Evolutionary conservation across 2,888 invertebrate genomes (phyloP).

Genomic region (Ramazzottius varieornatus): DNA sequence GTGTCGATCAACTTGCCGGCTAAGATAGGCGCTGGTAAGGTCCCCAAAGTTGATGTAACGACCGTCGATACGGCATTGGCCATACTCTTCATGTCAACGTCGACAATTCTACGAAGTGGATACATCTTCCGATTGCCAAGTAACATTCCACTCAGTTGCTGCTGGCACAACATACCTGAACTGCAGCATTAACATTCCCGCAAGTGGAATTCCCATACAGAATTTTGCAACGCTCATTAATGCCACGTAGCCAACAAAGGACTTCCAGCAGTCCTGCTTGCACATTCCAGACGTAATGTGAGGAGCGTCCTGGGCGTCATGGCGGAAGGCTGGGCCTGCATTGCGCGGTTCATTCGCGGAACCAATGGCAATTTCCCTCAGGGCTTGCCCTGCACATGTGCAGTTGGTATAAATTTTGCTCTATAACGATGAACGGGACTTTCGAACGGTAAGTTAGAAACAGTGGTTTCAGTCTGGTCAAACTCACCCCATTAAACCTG

Average conservation of each 20-base stretch:
- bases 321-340: too few species aligned
- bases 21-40: constrained; percentile 5
- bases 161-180: not conserved
- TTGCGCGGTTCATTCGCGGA: too few species aligned
- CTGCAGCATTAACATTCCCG: not conserved
- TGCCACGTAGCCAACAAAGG: not conserved
- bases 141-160: not conserved
- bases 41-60: not conserved
- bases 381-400: too few species aligned
- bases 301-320: too few species aligned
- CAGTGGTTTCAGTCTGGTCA: too few species aligned
- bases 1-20: constrained; percentile 3
- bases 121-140: too few species aligned
- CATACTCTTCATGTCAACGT: not conserved
- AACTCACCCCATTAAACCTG: too few species aligned
- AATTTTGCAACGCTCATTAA: not conserved
- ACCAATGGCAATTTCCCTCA: too few species aligned
- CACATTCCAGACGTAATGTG: too few species aligned
- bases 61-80: not conserved
- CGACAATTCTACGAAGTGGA: constrained; percentile 1
- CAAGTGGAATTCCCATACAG: not conserved
- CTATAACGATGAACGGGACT: not conserved
- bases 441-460: too few species aligned
- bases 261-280: too few species aligned
- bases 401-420: not conserved